Base-by-base conservation (phyloP, 2,888 invertebrate genomes). In the Plagodis pulveraria region DNA sequence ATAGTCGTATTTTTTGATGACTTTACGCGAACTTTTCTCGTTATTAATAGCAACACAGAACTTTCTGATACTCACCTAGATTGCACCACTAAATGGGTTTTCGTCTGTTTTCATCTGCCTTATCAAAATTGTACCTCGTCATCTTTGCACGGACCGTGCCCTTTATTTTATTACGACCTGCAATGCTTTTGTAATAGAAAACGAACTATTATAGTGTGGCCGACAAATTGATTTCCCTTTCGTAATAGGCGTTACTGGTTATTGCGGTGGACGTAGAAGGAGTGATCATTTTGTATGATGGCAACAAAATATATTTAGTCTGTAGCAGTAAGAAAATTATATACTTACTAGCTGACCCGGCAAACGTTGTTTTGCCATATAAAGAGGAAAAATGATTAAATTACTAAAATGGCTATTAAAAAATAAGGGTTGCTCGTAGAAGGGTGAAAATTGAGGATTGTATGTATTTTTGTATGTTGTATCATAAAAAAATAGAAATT, bases 211-310 rank as follows among this genome's bases (percentile, higher is more conserved):
- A 63, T 61, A 60, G 51, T 60, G 40, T 50, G 49, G 59, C 51
- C 50, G 45, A 34, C 53, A 58, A 40, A 69, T 65, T 63, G 65
- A 65, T 64, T 68, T 64, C 59, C 52, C 58, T 67, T 67, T 62
- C 67, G 63, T 65, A 64, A 69, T 52, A 45, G 51, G 46, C 55
- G 44, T 51, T 54, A 35, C 33, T 41, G 42, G 50, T 64, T 64
- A 55, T 49, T 43, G 48, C 43, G 47, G 55, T 12, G 6, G 6
- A 8, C 42, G 47, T 40, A 53, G 41, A n/a, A 47, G 41, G 33
- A 41, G 34, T 46, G 47, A 46, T 53, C 22, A 47, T 54, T 47
- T 44, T 38, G 45, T 52, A 44, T 47, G 34, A 12, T 35, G 10
- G 36, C 36, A 43, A 40, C 7, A 32, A 11, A 7, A 41, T 46